Evolutionary conservation across 1,140 invertebrate genomes (phyloP), one percentile per base, ranked within the genome.

Genomic region (Zaprionus tsacasi): DNA sequence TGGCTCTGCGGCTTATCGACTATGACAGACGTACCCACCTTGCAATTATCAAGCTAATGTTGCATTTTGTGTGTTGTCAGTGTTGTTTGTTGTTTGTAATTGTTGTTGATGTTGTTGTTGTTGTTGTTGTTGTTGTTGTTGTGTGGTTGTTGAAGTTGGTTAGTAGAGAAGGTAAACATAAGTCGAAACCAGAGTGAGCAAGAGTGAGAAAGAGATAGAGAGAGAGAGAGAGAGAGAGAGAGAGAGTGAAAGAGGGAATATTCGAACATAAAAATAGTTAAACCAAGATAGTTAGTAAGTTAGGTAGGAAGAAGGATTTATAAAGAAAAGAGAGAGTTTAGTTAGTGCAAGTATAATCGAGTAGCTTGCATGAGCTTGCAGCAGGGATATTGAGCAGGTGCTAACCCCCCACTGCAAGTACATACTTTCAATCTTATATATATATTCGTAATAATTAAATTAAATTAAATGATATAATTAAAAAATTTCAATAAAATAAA

Each of bases 31-130:
- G 63, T 72, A 83, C 86, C 71, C 76, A 89, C 81, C 83, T 88
- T 70, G 73, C 72, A 86, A 86, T 82, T 85, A 89, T 86, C 81
- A 77, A 89, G 79, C 86, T 91, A 72, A 78, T 68, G 68, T 80
- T 73, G 61, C 77, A 70, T n/a, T n/a, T n/a, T 43, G 56, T 65
- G 35, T 57, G 40, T 58, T 71, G 55, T 70, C 52, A 71, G 52
- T 77, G 55, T 15, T 70, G 36, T 64, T 70, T 66, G 61, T 72
- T 68, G 30, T 76, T 70, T n/a, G 15, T 38, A 40, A 36, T 58
- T 60, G 36, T 76, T 59, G 52, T 69, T 60, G 36, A n/a, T 65
- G 52, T 64, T 65, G 45, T 60, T 59, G 63, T 68, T 68, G 70
- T 63, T 56, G 45, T 58, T 38, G n/a, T 25, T 21, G 21, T 59